Evolutionary conservation across 92 coral and sea anemone genomes (phyloP), one percentile per base, ranked within the genome.

Genomic region (Porites divaricata): DNA sequence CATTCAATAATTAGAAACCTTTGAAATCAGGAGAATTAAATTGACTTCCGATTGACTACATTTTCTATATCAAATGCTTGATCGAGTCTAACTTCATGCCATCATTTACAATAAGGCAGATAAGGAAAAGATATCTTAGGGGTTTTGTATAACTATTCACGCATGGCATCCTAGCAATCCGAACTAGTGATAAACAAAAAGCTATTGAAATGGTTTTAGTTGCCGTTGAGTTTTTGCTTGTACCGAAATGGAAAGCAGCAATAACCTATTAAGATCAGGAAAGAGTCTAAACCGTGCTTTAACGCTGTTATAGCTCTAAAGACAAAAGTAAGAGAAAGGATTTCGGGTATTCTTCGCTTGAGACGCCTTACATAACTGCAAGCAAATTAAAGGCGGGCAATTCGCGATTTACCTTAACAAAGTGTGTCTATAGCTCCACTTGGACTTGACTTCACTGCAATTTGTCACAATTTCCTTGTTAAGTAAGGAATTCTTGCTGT

Each of bases 331-430:
- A 54, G 10, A 54, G 15, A 54, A 54, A 2, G 59, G 4, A 54
- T 11, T 11, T 11, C 14, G 59, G 0, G 59, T 54, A 15, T 8
- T 54, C 16, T 54, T 15, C 12, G 16, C 59, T 54, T 11, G 14
- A 15, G 59, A 2, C 5, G 59, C 0, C 10, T 9, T 0, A 54
- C 12, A 54, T 15, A 11, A 15, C 59, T 54, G 15, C 16, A 11
- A 15, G 59, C 59, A 54, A 11, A 54, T 11, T 54, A 9, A 11
- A 11, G 59, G 59, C 59, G 14, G 59, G 22, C 1, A 78, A 49
- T 51, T 9, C 68, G 2, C 21, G 19, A 68, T 65, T 67, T 68
- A 79, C 84, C 75, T 79, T 11, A 52, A 15, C 16, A 13, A 52
- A 15, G 23, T 15, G 10, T 4, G 74, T 52, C 1, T 17, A 1